phyloP scores from a whole-genome alignment of 2,797 vertebrate species.

The Jordanella pulchra region DNA sequence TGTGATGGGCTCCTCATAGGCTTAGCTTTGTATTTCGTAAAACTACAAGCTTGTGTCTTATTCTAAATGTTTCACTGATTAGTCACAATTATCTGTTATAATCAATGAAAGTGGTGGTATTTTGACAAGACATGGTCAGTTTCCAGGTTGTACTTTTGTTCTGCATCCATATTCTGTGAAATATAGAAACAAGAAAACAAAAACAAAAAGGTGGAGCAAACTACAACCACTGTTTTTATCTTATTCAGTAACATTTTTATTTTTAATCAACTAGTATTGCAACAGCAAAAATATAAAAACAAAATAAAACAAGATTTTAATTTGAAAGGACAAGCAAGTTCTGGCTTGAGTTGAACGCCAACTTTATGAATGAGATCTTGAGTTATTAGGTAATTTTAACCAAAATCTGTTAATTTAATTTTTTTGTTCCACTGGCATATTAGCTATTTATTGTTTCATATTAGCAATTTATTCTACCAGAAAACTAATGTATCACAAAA shows the following conservation, averaged over 20 bases:
- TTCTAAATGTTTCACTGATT: background rate
- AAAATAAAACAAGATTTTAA: slow-evolving; percentile 17
- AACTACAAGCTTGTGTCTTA: background rate
- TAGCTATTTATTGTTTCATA: background rate
- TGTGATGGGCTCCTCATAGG: no score
- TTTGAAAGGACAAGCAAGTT: slow-evolving; percentile 30
- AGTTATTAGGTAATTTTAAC: background rate
- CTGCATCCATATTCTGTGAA: background rate
- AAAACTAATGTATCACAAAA: background rate
- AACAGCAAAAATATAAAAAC: background rate
- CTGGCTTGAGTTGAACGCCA: background rate
- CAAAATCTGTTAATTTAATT: background rate
- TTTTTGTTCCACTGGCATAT: background rate
- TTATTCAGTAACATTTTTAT: background rate
- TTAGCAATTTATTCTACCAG: background rate
- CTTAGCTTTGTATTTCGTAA: no score
- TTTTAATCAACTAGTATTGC: background rate
- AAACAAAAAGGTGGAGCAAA: no score
- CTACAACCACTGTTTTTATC: background rate
- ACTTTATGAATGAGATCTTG: background rate
- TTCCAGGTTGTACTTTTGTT: background rate
- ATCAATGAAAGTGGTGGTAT: background rate
- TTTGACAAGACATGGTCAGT: background rate
- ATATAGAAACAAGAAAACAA: background rate
- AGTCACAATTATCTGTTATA: background rate